Conservation (phyloP, 2,113 vertebrate genomes). For the Nerophis ophidion region DNA sequence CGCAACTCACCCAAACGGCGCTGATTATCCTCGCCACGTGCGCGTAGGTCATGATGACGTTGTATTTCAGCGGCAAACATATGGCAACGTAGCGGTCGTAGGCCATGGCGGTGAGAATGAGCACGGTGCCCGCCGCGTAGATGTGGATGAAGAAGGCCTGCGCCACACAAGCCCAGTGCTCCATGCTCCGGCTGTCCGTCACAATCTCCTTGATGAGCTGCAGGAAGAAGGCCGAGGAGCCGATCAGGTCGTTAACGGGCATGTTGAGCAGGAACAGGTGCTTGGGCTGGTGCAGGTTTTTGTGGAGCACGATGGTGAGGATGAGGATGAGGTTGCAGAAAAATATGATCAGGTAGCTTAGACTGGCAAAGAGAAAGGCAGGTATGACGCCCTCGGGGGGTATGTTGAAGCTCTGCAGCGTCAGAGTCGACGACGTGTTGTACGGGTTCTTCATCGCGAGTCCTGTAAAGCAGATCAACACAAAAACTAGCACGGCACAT, state of each 20-base stretch:
- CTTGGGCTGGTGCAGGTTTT: constrained; percentile 68
- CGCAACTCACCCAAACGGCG: constrained; percentile 42
- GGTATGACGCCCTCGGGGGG: constrained; percentile 28
- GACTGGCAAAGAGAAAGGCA: constrained; percentile 57
- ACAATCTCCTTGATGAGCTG: constrained; percentile 53
- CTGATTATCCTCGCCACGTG: constrained; percentile 57
- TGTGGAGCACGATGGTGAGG: constrained; percentile 59
- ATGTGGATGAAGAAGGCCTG: constrained; percentile 73
- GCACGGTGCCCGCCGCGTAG: constrained; percentile 50
- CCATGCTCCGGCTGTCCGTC: constrained; percentile 39
- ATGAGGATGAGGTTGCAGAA: constrained; percentile 68
- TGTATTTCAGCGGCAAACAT: constrained; percentile 68
- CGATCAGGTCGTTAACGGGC: constrained; percentile 65
- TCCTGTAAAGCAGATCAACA: not conserved
- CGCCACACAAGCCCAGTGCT: constrained; percentile 50
- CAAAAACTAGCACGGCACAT: not conserved
- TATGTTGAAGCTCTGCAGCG: constrained; percentile 41
- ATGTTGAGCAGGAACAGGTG: constrained; percentile 67
- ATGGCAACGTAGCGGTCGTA: constrained; percentile 75
- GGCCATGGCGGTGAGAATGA: constrained; percentile 64
- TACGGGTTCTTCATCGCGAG: constrained; percentile 28
- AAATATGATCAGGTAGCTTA: constrained; percentile 65
- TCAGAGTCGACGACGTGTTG: constrained; percentile 48
- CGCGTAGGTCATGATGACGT: constrained; percentile 53
- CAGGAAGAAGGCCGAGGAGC: constrained; percentile 56